phyloP scores from a whole-genome alignment of 1,140 invertebrate genomes.

The Stegodyphus mimosarum region DNA sequence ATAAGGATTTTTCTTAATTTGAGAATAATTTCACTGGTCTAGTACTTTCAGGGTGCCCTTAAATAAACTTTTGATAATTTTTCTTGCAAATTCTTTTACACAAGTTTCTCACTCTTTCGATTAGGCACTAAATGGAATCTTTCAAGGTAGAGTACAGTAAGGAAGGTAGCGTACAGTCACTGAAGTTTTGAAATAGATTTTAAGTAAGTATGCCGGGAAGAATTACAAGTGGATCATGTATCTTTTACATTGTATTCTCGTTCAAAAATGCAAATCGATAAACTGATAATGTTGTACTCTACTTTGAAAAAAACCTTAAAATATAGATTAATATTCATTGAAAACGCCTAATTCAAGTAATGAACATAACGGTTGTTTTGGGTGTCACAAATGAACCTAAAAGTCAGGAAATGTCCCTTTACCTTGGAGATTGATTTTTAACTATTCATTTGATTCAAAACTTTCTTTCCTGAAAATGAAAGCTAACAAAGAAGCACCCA shows the following conservation, averaged over 20 bases:
- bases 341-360: background rate
- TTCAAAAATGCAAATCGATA: background rate
- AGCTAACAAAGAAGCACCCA: constrained; percentile 57
- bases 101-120: constrained; percentile 51
- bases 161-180: too few relatives aligned
- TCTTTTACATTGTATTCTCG: background rate
- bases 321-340: background rate
- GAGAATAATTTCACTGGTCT: background rate
- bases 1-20: background rate
- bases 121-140: constrained; percentile 51
- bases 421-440: background rate
- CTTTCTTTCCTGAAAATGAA: constrained; percentile 27
- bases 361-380: background rate
- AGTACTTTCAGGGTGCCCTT: background rate
- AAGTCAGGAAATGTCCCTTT: constrained; percentile 6
- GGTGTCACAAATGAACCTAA: background rate
- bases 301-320: constrained; percentile 45
- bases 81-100: constrained; percentile 19
- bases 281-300: constrained; percentile 9
- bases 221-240: background rate
- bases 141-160: constrained; percentile 55
- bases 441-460: constrained; percentile 2
- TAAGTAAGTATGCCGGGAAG: too few relatives aligned
- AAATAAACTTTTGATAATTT: constrained; percentile 45
- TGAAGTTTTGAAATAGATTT: background rate